Base-by-base conservation (phyloP, 2,113 vertebrate genomes). In the Indicator maculatus region DNA sequence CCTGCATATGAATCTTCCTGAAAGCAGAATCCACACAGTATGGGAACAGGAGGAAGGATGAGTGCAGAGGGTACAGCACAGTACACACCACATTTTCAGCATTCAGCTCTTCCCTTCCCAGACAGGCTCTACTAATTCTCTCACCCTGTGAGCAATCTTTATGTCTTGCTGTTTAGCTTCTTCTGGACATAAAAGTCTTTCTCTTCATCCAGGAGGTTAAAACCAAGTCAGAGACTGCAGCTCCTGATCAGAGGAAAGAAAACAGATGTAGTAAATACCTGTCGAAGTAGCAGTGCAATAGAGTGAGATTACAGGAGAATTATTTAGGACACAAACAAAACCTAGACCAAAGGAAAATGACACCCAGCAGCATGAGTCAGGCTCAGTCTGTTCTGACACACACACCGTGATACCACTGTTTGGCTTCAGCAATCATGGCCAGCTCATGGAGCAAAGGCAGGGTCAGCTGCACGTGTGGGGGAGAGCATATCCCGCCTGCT, bases 71-170 rank as follows among this genome's bases (percentile, higher is more conserved):
- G 0, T 73, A 81, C 70, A 86, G 52, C 61, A 74, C 27, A 38
- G 11, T 18, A 50, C 6, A 30, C 0, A 5, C 21, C 56, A 64
- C 27, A 71, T 81, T 81, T 70, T 63, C 74, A 87, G 33, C 44
- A 58, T 82, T 78, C 53, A 53, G 66, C 50, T 85, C 16, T 83
- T 64, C 23, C 67, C 31, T 84, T 78, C 55, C 59, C 20, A 86
- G 58, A 67, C 44, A 72, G 11, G 31, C 19, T 56, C 63, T 69
- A 44, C 75, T 44, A 44, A 71, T 39, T 85, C 82, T 66, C 85
- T 89, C 71, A 96, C 89, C 91, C 94, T 44, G 50, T 61, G 39
- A 79, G 66, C 55, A 83, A 18, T 61, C 20, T 86, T 72, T 88
- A 33, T 6, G 8, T n/a, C 38, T 92, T 2, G 0, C 28, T 44